Conservation (phyloP, 2,888 invertebrate species). For the Netelia melanura region DNA sequence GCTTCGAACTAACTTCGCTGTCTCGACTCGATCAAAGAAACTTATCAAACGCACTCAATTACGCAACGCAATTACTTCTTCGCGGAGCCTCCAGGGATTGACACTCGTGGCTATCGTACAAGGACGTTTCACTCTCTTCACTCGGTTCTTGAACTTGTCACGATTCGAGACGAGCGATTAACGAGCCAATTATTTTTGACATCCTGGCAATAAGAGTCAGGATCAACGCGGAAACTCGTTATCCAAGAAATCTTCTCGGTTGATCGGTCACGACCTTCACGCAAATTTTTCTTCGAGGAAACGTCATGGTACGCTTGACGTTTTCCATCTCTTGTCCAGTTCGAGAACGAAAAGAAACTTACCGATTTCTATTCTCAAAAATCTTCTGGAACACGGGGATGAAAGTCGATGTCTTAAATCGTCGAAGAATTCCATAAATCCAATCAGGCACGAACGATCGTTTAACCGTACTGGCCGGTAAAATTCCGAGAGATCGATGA, state of each 20-base stretch:
- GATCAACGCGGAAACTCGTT: slow-evolving; percentile 10
- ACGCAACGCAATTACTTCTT: background rate
- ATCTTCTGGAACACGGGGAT: no score
- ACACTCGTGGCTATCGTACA: slow-evolving; percentile 23
- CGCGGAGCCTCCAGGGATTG: slow-evolving; percentile 4
- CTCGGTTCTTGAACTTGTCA: background rate
- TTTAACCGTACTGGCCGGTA: background rate
- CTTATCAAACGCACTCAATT: background rate
- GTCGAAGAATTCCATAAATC: no score
- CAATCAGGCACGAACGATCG: background rate
- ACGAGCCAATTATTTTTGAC: slow-evolving; percentile 54
- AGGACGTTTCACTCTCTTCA: slow-evolving; percentile 14
- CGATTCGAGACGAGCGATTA: slow-evolving; percentile 32
- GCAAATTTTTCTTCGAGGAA: background rate
- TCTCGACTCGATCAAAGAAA: background rate
- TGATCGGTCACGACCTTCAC: slow-evolving; percentile 10
- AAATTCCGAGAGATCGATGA: slow-evolving; percentile 6
- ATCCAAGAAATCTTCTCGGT: slow-evolving; percentile 12
- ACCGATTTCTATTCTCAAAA: no score
- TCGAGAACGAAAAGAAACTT: no score
- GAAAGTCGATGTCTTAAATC: no score
- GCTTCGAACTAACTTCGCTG: background rate
- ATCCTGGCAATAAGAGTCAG: slow-evolving; percentile 6
- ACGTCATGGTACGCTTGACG: background rate
- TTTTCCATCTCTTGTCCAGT: no score